These are phyloP conservation scores for Eremobia ochroleuca DNA, from an alignment of 2,888 invertebrate species.

Conservation along the genomic window DNA sequence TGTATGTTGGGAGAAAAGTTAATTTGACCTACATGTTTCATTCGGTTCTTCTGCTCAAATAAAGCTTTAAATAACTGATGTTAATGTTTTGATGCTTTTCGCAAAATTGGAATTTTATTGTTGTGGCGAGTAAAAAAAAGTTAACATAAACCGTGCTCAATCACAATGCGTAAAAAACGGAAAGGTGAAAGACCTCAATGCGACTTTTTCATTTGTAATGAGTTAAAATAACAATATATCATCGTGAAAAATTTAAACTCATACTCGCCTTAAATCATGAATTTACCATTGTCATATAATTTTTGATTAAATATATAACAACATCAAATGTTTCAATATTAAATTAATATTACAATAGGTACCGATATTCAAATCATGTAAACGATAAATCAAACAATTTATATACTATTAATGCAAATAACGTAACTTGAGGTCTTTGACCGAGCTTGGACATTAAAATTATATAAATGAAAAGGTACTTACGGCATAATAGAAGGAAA, in stretches of 20 bases:
- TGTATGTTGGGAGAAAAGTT: not conserved
- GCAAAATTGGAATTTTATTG: not conserved
- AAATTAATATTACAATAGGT: slow-evolving; percentile 8
- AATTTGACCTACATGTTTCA: slow-evolving; percentile 1
- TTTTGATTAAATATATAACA: slow-evolving; percentile 18
- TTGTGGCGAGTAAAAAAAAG: not conserved
- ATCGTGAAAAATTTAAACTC: not conserved
- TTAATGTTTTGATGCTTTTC: not conserved
- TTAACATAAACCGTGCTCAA: not conserved
- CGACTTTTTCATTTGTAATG: not conserved
- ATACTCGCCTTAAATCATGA: not conserved
- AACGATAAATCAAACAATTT: slow-evolving; percentile 39
- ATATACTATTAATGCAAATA: slow-evolving; percentile 26
- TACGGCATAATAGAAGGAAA: slow-evolving; percentile 42
- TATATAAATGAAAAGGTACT: slow-evolving; percentile 33
- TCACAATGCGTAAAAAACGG: not conserved
- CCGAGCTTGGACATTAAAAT: slow-evolving; percentile 37
- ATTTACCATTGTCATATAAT: slow-evolving; percentile 1
- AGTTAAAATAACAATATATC: not conserved
- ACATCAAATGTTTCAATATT: slow-evolving; percentile 2
- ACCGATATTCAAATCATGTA: slow-evolving; percentile 25
- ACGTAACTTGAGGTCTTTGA: slow-evolving; percentile 45
- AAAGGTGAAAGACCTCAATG: not conserved
- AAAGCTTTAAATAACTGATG: not conserved
- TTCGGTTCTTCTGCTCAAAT: not conserved